These are phyloP conservation scores for Marmota flaviventris DNA, from an alignment of 2,113 vertebrate genomes.

Conservation along the genomic window DNA sequence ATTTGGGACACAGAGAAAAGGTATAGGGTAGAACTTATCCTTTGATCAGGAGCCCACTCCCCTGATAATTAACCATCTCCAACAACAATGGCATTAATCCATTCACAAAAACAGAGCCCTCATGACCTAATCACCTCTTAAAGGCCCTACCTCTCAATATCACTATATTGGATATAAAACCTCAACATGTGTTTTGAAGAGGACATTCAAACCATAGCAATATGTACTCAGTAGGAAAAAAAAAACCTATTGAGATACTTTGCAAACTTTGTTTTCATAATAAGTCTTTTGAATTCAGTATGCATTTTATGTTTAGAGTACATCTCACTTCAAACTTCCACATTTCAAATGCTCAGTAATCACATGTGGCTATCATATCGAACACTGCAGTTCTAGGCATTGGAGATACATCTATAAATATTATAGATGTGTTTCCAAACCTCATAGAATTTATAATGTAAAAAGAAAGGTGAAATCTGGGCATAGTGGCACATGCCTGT, in stretches of 20 bases:
- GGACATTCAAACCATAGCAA: not conserved
- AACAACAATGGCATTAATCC: not conserved
- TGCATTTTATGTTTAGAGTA: not conserved
- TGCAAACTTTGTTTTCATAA: not conserved
- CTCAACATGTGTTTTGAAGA: not conserved
- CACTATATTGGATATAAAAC: not conserved
- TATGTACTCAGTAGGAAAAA: not conserved
- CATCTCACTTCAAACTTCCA: not conserved
- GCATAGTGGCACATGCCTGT: no score
- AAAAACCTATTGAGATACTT: not conserved
- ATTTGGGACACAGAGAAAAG: not conserved
- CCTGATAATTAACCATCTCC: not conserved
- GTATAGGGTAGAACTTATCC: not conserved
- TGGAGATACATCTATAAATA: not conserved
- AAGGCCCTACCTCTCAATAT: not conserved
- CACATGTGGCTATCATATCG: not conserved
- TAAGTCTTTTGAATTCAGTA: not conserved
- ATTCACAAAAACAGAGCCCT: not conserved
- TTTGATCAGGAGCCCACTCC: not conserved
- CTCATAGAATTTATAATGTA: not conserved
- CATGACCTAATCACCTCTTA: not conserved
- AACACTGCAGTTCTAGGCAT: not conserved
- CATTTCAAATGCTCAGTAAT: not conserved
- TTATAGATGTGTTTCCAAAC: not conserved
- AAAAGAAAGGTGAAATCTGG: no score